Conservation (phyloP, 2,113 vertebrate genomes). For the Heterotilapia buettikoferi region DNA sequence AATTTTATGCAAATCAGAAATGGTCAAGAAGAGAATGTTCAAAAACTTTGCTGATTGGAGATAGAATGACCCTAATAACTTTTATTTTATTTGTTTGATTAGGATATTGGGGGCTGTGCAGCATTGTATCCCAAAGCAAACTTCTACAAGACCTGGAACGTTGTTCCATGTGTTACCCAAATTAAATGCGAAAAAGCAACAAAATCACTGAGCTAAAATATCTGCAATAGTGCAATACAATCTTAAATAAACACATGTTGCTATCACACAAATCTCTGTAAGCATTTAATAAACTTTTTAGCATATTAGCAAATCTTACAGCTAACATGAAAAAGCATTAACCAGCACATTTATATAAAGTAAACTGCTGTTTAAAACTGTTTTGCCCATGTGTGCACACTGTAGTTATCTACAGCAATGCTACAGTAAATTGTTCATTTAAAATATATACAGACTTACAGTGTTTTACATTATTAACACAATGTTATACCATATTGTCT, state of each 20-base stretch:
- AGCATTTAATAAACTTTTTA: background rate
- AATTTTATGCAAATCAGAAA: too few species aligned
- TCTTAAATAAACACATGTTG: background rate
- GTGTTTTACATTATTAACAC: background rate
- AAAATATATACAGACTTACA: background rate
- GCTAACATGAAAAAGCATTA: background rate
- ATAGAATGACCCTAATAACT: too few species aligned
- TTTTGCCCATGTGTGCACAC: background rate
- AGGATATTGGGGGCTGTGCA: constrained; percentile 4
- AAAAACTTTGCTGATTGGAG: too few species aligned
- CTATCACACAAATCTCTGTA: background rate
- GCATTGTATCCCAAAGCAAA: background rate
- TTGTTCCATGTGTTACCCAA: background rate
- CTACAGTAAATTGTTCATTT: background rate
- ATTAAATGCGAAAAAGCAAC: constrained; percentile 42
- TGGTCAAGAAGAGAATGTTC: too few species aligned
- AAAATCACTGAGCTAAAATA: background rate
- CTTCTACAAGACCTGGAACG: constrained; percentile 42
- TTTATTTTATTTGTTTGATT: background rate
- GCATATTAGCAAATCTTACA: background rate
- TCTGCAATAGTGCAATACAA: background rate
- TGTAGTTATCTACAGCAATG: background rate
- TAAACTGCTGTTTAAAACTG: background rate
- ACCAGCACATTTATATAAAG: background rate
- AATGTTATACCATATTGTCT: background rate